Conservation (phyloP, 2,113 vertebrate genomes). For the Pangasianodon hypophthalmus region DNA sequence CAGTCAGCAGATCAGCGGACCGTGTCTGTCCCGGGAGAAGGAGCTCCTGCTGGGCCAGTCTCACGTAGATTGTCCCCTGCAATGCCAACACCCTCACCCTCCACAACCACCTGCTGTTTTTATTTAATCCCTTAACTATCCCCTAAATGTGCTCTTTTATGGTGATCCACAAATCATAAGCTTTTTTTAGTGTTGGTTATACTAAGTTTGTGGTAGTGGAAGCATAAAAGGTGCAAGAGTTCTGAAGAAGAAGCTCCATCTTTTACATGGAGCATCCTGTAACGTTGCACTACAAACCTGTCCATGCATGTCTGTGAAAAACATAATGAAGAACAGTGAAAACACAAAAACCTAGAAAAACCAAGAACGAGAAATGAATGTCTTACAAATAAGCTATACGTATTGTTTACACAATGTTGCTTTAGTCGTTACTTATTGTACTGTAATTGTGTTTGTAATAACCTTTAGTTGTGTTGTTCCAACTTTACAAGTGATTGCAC, state of each 20-base stretch:
- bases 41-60: slow-evolving; percentile 71
- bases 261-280: not conserved
- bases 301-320: slow-evolving; percentile 25
- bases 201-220: not conserved
- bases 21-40: slow-evolving; percentile 74
- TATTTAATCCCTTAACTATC: slow-evolving; percentile 53
- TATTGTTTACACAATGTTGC: slow-evolving; percentile 36
- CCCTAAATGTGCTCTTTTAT: not conserved
- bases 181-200: not conserved
- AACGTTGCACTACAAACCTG: not conserved
- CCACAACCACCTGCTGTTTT: slow-evolving; percentile 61
- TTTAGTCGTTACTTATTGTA: not conserved
- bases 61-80: slow-evolving; percentile 57
- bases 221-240: not conserved
- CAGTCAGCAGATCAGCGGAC: slow-evolving; percentile 71
- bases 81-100: slow-evolving; percentile 49
- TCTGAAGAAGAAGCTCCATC: not conserved
- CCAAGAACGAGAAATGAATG: not conserved
- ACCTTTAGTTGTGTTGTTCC: not conserved
- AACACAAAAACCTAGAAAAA: not conserved
- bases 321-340: not conserved
- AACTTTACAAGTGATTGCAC: not conserved
- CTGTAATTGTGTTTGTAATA: not conserved
- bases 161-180: not conserved
- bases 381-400: slow-evolving; percentile 29